A percentile compares a stretch with the other conserved stretches of the same genome.
Conservation (phyloP, 2,113 vertebrate genomes). For the Bolborhynchus lineola region DNA sequence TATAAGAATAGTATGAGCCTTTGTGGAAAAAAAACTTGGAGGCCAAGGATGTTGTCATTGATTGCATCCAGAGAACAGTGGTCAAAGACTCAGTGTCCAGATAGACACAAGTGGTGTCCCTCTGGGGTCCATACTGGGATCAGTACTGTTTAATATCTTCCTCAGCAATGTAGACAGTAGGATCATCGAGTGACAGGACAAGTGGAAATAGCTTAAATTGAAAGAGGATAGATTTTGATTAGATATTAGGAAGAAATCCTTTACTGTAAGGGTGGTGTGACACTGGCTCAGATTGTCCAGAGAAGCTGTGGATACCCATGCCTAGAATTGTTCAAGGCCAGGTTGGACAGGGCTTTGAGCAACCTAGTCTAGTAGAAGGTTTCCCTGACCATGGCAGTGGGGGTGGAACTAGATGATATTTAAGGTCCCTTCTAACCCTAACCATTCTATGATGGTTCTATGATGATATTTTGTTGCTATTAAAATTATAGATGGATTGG, state of each 20-base stretch:
- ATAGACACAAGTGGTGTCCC: background rate
- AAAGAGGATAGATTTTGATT: background rate
- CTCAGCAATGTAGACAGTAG: background rate
- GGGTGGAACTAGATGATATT: background rate
- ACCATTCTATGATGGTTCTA: background rate
- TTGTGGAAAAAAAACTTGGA: background rate
- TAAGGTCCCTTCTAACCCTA: background rate
- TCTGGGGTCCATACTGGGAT: fast-evolving
- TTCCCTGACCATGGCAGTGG: fast-evolving
- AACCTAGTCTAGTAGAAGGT: background rate
- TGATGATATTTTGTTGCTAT: background rate
- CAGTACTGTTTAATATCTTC: background rate
- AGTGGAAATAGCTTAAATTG: background rate
- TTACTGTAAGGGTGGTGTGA: background rate
- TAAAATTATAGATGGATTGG: background rate
- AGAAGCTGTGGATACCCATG: no score
- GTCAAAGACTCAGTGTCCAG: fast-evolving
- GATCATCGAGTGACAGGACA: background rate
- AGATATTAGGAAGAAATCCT: background rate
- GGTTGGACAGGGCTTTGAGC: fast-evolving
- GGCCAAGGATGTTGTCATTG: background rate
- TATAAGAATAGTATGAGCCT: background rate
- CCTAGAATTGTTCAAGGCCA: background rate
- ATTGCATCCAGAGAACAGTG: background rate
- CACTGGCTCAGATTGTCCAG: background rate